These are phyloP conservation scores for Ursus arctos DNA, from an alignment of 2,113 vertebrate species.

Conservation along the genomic window DNA sequence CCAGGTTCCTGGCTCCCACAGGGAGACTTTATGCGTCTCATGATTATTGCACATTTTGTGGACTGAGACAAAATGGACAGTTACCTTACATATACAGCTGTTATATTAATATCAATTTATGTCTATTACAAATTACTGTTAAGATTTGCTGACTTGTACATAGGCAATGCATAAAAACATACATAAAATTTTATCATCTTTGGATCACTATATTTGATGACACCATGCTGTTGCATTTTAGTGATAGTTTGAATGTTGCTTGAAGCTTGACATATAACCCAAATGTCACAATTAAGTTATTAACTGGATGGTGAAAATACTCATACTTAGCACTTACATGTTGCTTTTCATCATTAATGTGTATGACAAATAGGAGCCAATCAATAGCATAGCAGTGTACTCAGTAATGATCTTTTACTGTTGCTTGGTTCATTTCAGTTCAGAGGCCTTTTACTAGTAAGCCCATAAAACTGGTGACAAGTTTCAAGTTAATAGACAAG, in stretches of 20 bases:
- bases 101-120: conserved; percentile 85
- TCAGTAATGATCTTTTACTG: conserved; percentile 67
- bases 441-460: conserved; percentile 74
- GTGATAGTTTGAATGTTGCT: conserved; percentile 63
- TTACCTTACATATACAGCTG: conserved; percentile 74
- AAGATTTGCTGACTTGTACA: conserved; percentile 85
- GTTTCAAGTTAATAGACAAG: conserved; percentile 71
- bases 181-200: conserved; percentile 83
- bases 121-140: conserved; percentile 80
- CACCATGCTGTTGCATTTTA: conserved; percentile 55
- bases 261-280: conserved; percentile 73
- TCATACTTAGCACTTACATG: conserved; percentile 69
- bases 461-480: conserved; percentile 70
- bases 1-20: neutral
- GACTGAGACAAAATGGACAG: conserved; percentile 72
- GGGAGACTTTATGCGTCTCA: conserved; percentile 9
- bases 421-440: conserved; percentile 66
- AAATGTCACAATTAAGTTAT: conserved; percentile 82
- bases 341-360: conserved; percentile 71
- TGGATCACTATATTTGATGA: conserved; percentile 16
- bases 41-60: conserved; percentile 72
- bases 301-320: conserved; percentile 71
- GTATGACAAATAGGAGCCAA: conserved; percentile 72
- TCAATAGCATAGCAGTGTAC: conserved; percentile 65
- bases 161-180: conserved; percentile 82